Evolutionary conservation across 2,113 vertebrate species (phyloP), one percentile per base, ranked within the genome.

Genomic region (Motacilla alba): DNA sequence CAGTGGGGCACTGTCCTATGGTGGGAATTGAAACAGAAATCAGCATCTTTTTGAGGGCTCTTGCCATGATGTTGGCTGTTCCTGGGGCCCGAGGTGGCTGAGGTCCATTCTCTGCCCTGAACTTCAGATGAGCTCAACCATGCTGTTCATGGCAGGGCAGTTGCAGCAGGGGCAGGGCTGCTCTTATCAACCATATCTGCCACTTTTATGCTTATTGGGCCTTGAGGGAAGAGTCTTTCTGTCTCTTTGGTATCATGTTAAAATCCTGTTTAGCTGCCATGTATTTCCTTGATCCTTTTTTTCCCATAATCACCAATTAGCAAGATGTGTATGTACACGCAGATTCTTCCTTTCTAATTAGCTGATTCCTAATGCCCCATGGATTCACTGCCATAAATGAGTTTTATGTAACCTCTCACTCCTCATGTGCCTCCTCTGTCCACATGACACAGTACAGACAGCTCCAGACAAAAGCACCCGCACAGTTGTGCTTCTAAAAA

Each of bases 401-500:
- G 88, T 93, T 94, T 93, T 90, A 33, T 58, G 83, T 89, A 89
- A 88, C 83, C 88, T 83, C 60, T 28, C 52, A 86, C 67, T 74
- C 83, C 56, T 83, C 53, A 16, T 35, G 55, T 67, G 43, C 60
- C 78, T 94, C n/a, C 50, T 77, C n/a, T 1, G 3, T 41, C 47
- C 69, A 56, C 56, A 75, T 10, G 1, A 56, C 68, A 33, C 85
- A 55, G 47, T 0, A 0, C 67, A 76, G 70, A 27, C 78, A 93
- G 80, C 66, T 69, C 60, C 56, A 77, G 47, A 72, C 82, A 81
- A 81, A 89, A 77, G 79, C 72, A 52, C 1, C 3, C 59, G 88
- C 72, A 49, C 47, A 41, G 21, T 8, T 72, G 70, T 33, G 35
- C 64, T 93, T 75, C 76, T 86, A 90, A 93, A 96, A 93, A 46